Conservation (phyloP, 2,113 vertebrate genomes). For the Sylvietta virens region DNA sequence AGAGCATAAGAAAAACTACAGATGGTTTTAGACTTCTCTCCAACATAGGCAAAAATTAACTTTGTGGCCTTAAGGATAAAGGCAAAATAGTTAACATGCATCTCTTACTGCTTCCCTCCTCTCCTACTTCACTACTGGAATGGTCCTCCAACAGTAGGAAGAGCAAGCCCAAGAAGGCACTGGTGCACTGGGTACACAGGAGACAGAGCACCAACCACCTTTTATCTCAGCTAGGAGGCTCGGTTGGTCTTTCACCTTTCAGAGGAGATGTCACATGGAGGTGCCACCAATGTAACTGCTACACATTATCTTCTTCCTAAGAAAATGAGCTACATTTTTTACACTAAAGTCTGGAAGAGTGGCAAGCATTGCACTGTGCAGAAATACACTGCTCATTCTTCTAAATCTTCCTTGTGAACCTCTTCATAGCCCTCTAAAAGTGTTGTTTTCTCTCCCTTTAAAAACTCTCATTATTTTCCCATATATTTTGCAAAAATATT, state of each 20-base stretch:
- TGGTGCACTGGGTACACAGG: too few relatives aligned
- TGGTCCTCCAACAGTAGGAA: background rate
- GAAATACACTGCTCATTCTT: background rate
- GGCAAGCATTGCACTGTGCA: background rate
- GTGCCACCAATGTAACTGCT: background rate
- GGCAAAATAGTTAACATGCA: background rate
- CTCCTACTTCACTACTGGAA: background rate
- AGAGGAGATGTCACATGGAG: fast-evolving
- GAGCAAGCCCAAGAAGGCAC: background rate
- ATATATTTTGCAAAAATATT: background rate
- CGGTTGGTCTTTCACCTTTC: background rate
- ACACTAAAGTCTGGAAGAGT: background rate
- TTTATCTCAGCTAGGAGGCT: background rate
- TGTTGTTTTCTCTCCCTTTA: background rate
- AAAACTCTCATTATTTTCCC: background rate
- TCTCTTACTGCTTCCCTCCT: background rate
- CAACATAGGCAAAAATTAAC: background rate
- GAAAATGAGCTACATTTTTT: too few relatives aligned
- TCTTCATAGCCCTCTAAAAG: background rate
- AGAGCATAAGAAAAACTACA: background rate
- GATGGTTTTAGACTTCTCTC: background rate
- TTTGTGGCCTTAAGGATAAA: background rate
- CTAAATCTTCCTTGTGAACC: background rate
- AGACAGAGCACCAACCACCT: background rate
- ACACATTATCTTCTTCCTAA: background rate